phyloP scores from a whole-genome alignment of 2,113 vertebrate species.

The human region GRCh38 chr16:83132501-83133000 shows the following conservation, averaged over 20 bases:
- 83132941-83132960: background rate
- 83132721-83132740: background rate
- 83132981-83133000: fast-evolving
- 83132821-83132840: background rate
- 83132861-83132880: background rate
- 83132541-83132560: too few species aligned
- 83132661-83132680: too few species aligned
- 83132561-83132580: too few species aligned
- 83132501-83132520: too few species aligned
- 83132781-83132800: background rate
- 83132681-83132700: too few species aligned
- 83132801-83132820: background rate
- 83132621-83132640: too few species aligned
- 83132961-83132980: background rate
- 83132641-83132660: too few species aligned
- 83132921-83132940: background rate
- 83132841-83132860: background rate
- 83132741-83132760: background rate
- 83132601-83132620: too few species aligned
- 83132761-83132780: background rate
- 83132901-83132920: background rate
- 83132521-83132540: too few species aligned
- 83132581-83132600: too few species aligned
- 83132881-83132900: too few species aligned
- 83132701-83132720: too few species aligned